A percentile compares a stretch with the other conserved stretches of the same genome.
Evolutionary conservation across 2,888 invertebrate species (phyloP).

Genomic region (Timandra comae): DNA sequence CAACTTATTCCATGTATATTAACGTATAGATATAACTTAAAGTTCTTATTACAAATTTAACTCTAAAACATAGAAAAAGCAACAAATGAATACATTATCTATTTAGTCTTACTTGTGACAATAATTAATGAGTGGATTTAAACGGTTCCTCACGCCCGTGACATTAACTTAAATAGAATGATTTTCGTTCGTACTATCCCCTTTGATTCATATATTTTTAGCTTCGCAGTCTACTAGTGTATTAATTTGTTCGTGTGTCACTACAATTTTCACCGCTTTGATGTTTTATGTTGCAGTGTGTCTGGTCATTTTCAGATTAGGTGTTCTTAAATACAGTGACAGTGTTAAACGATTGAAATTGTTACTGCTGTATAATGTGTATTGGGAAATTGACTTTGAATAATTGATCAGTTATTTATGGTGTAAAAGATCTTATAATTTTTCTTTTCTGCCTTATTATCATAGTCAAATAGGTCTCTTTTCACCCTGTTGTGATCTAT

Average conservation of each 20-base stretch:
- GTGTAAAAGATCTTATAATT: too few relatives aligned
- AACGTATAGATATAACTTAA: too few relatives aligned
- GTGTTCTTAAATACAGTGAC: constrained; percentile 13
- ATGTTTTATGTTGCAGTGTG: constrained; percentile 65
- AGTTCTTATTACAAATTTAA: too few relatives aligned
- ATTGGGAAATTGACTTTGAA: too few relatives aligned
- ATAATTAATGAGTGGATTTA: constrained; percentile 77
- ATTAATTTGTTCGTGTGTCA: constrained; percentile 66
- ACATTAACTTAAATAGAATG: constrained; percentile 76
- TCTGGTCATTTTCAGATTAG: constrained; percentile 66
- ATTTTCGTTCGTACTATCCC: constrained; percentile 66
- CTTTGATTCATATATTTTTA: constrained; percentile 75
- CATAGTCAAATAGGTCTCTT: too few relatives aligned
- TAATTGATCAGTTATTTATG: constrained; percentile 21
- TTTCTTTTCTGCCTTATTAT: too few relatives aligned
- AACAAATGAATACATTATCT: constrained; percentile 75
- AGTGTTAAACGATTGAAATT: constrained; percentile 40
- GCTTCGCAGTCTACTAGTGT: constrained; percentile 60
- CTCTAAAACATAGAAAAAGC: constrained; percentile 42
- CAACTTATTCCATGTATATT: too few relatives aligned
- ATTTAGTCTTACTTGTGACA: constrained; percentile 74
- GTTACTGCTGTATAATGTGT: constrained; percentile 16
- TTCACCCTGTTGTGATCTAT: too few relatives aligned
- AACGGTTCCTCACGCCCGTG: constrained; percentile 78
- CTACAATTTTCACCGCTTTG: constrained; percentile 62